Evolutionary conservation across 1,140 invertebrate genomes (phyloP).

Genomic region (Solenopsis fugax): DNA sequence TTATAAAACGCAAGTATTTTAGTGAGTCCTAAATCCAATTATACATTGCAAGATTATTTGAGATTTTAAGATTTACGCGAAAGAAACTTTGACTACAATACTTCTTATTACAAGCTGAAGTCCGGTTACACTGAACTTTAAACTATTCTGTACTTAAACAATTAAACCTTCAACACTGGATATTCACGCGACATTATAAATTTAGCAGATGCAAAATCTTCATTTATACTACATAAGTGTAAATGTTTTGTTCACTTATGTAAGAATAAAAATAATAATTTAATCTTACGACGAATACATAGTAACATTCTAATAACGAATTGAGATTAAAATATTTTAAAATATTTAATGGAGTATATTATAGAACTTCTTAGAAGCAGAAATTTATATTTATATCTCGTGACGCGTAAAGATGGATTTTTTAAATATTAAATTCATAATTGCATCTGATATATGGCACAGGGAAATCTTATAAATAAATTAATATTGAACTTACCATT

Average conservation of each 20-base stretch:
- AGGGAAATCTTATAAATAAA: not conserved
- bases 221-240: not conserved
- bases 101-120: not conserved
- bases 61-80: not conserved
- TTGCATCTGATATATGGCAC: not conserved
- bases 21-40: not conserved
- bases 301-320: not conserved
- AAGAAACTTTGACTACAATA: not conserved
- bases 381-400: not conserved
- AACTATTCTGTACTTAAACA: not conserved
- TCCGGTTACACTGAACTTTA: not conserved
- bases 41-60: not conserved
- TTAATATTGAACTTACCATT: constrained; percentile 80
- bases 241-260: not conserved
- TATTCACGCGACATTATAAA: not conserved
- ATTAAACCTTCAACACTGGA: not conserved
- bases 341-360: not conserved
- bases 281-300: not conserved
- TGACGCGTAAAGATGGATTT: not conserved
- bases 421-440: not conserved
- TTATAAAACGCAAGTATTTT: not conserved
- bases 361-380: not conserved
- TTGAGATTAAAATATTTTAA: not conserved
- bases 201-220: not conserved
- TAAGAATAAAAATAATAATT: constrained; percentile 9